Conservation (phyloP, 2,888 invertebrate species). For the Aphodius granarius region DNA sequence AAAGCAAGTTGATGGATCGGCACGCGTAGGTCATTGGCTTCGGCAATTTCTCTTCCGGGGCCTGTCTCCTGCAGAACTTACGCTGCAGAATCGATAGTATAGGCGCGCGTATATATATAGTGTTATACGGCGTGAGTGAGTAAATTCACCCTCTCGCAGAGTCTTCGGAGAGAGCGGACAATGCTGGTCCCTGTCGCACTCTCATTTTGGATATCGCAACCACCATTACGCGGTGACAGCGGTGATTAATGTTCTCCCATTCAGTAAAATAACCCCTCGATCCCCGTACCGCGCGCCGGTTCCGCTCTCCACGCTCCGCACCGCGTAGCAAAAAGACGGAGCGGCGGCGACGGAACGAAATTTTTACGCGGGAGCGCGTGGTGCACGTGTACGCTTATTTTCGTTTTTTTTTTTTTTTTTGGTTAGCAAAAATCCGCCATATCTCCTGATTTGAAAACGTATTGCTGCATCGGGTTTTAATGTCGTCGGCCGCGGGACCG, state of each 20-base stretch:
- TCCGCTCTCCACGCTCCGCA: not conserved
- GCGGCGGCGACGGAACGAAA: not conserved
- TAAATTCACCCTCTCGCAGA: constrained; percentile 23
- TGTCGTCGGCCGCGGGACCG: not conserved
- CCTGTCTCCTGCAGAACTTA: constrained; percentile 58
- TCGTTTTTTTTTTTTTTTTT: too few species aligned
- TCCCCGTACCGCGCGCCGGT: not conserved
- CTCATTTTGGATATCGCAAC: constrained; percentile 45
- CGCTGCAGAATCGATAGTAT: constrained; percentile 46
- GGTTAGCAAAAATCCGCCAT: not conserved
- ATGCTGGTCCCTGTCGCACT: constrained; percentile 31
- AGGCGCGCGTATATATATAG: constrained; percentile 24
- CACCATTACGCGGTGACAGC: constrained; percentile 59
- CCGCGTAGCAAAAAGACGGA: not conserved
- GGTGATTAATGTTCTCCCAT: constrained; percentile 55
- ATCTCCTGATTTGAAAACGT: not conserved
- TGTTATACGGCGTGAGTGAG: constrained; percentile 11
- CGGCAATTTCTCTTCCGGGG: constrained; percentile 61
- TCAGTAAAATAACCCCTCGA: constrained; percentile 27
- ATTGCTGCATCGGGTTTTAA: not conserved
- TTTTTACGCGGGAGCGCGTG: not conserved
- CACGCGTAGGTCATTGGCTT: constrained; percentile 64
- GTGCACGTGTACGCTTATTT: not conserved
- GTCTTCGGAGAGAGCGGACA: constrained; percentile 34
- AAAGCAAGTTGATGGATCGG: constrained; percentile 56